Percentiles rank a stretch among this genome's conserved stretches.
These are phyloP conservation scores for Geodia barretti DNA, from an alignment of 37 sponge, comb jelly and placozoan species.

Conservation along the genomic window DNA sequence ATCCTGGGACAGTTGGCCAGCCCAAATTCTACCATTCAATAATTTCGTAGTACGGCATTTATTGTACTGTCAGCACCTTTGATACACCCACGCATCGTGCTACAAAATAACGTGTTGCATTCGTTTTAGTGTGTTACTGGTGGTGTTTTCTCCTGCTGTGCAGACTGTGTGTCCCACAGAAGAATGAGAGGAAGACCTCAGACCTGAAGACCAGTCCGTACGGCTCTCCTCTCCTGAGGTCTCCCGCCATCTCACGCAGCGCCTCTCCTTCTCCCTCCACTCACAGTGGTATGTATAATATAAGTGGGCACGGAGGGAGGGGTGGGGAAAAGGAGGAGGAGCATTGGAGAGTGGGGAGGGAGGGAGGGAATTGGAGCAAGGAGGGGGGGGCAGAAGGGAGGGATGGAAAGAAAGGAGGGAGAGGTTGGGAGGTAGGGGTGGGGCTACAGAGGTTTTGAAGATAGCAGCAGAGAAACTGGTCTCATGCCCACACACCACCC, in stretches of 20 bases:
- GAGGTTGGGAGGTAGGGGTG: conserved; percentile 3
- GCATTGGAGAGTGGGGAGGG: neutral
- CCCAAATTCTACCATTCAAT: no score
- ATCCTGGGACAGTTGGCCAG: no score
- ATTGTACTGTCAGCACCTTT: no score
- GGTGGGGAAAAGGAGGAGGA: neutral
- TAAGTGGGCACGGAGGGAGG: no score
- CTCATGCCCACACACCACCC: no score
- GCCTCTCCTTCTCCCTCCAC: conserved; percentile 6
- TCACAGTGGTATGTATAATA: neutral
- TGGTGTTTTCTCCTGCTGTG: no score
- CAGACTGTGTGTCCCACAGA: conserved; percentile 51
- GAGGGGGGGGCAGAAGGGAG: neutral
- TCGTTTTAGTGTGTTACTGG: no score
- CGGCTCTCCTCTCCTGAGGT: neutral
- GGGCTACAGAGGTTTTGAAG: no score
- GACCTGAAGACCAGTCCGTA: neutral
- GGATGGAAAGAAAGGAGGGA: neutral
- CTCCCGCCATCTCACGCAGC: conserved; percentile 8
- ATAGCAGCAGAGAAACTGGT: no score
- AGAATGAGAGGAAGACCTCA: neutral
- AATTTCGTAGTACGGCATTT: no score
- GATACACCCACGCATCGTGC: no score
- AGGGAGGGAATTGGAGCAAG: neutral
- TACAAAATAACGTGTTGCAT: no score